phyloP scores from a whole-genome alignment of 2,888 invertebrate genomes.

The Euspilapteryx auroguttella region DNA sequence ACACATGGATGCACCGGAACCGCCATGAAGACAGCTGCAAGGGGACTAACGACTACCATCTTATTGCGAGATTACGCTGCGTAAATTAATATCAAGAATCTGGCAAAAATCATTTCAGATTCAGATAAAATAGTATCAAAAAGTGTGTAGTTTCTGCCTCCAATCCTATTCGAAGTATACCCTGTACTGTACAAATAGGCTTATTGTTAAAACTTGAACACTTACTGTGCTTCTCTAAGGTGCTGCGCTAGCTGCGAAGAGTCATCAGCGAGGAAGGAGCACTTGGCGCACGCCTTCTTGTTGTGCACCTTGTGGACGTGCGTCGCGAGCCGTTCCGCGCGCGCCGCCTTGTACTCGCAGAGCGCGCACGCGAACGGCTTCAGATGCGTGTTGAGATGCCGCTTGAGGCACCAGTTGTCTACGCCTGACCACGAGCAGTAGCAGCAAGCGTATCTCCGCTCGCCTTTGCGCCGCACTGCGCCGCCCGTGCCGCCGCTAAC shows the following conservation, averaged over 20 bases:
- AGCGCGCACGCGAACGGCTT: conserved; percentile 89
- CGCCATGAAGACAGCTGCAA: too few species aligned
- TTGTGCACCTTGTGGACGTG: conserved; percentile 92
- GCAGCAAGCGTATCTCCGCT: conserved; percentile 81
- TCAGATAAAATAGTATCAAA: too few species aligned
- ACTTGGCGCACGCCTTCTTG: conserved; percentile 87
- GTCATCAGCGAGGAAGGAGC: conserved; percentile 85
- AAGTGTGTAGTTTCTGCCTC: too few species aligned
- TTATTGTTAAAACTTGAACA: too few species aligned
- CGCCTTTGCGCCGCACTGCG: conserved; percentile 48
- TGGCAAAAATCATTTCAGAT: too few species aligned
- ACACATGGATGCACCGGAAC: too few species aligned
- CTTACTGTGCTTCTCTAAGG: conserved; percentile 76
- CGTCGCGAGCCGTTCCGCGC: conserved; percentile 86
- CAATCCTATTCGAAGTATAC: too few species aligned
- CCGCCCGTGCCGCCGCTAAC: conserved; percentile 18
- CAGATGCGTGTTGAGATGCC: conserved; percentile 90
- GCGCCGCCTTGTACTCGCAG: conserved; percentile 92
- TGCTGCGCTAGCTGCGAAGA: conserved; percentile 77
- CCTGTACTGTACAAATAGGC: too few species aligned
- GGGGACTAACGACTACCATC: too few species aligned
- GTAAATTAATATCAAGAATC: too few species aligned
- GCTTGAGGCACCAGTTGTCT: conserved; percentile 91
- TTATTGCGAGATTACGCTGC: too few species aligned
- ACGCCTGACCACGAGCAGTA: conserved; percentile 92